Evolutionary conservation across 2,888 invertebrate species (phyloP), one percentile per base, ranked within the genome.

Genomic region (Dioctria rufipes): DNA sequence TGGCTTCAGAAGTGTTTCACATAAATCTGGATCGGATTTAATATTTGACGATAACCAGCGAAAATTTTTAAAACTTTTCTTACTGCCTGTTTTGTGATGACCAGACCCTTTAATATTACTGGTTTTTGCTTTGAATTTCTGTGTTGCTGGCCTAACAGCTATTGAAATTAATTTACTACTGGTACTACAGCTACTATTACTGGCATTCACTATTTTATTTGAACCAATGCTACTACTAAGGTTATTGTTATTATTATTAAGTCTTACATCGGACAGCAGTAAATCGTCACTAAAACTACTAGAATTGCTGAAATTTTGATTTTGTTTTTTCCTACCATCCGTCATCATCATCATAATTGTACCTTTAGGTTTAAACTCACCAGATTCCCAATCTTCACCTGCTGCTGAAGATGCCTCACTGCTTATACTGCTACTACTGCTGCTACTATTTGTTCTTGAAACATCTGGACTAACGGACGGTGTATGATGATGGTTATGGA

Each of bases 301-400:
- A 66, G 66, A 66, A 78, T 66, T 78, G 78, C 51, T 78, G 78
- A 58, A 79, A 79, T 67, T 79, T 79, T 79, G 69, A 79, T 67
- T 79, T 79, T 79, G 67, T 43, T 66, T 79, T 60, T 54, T 67
- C 54, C 77, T 60, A 71, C 54, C 71, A 61, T 71, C 71, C 81
- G 80, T 73, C 81, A 54, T 80, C 81, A 54, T 80, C 82, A 73
- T 80, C 80, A 67, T 80, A 25, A 39, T 61, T 61, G 67, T 73
- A 75, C 66, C 78, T 66, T 78, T 66, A 78, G 43, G 51, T 67
- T 73, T 77, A 83, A 86, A 89, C 89, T 89, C 87, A 89, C 89
- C 89, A 85, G 89, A 89, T 88, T 89, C 89, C 89, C 89, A 89
- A 86, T 88, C 89, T 85, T 88, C 89, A 83, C 87, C 88, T 83